phyloP scores from a whole-genome alignment of 2,797 vertebrate genomes.

The Labeo calbasu region DNA sequence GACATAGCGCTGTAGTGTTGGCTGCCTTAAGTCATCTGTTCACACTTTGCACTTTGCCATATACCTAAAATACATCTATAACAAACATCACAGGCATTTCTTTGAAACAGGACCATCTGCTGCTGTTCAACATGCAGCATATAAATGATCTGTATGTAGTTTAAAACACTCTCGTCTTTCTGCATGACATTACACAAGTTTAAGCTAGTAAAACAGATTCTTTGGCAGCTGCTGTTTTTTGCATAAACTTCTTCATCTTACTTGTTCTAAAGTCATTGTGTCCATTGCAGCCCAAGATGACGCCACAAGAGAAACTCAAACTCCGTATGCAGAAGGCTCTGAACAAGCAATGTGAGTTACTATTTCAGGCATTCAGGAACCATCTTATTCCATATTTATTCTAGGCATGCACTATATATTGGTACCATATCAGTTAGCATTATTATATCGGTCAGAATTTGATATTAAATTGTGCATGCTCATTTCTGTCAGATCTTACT shows the following conservation, averaged over 20 bases:
- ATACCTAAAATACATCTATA: slow-evolving; percentile 14
- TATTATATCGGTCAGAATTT: neutral
- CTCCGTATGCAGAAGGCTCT: slow-evolving; percentile 93
- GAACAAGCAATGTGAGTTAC: slow-evolving; percentile 89
- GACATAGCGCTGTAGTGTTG: neutral
- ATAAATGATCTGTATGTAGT: slow-evolving; percentile 54
- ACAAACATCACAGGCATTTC: slow-evolving; percentile 28
- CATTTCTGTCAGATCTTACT: neutral
- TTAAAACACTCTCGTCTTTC: neutral
- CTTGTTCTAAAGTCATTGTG: slow-evolving; percentile 71
- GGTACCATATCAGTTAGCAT: neutral
- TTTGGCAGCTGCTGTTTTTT: neutral
- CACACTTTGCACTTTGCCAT: slow-evolving; percentile 33
- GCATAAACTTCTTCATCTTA: slow-evolving; percentile 29
- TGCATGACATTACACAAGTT: neutral
- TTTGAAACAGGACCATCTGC: slow-evolving; percentile 41
- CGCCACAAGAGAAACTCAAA: slow-evolving; percentile 92
- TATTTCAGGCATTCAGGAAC: neutral
- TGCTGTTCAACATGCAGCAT: slow-evolving; percentile 37
- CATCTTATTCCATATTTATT: neutral
- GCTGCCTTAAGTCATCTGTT: slow-evolving; percentile 17
- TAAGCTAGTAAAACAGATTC: neutral
- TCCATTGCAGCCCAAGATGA: slow-evolving; percentile 90
- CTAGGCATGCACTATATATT: neutral
- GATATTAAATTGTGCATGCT: neutral